phyloP scores from a whole-genome alignment of 1,140 invertebrate species.

The Philotrypesis tridentata region DNA sequence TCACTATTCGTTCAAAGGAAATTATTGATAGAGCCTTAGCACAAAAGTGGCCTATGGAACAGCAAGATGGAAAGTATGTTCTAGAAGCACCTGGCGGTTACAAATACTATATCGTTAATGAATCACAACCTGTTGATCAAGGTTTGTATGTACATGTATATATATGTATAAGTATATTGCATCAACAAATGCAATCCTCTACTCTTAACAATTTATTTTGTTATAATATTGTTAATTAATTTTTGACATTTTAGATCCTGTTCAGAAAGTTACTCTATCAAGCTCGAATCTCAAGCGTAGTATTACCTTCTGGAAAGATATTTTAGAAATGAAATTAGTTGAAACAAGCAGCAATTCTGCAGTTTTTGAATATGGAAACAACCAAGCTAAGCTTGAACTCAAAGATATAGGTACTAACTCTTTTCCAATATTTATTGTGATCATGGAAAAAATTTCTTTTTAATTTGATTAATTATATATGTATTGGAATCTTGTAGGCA shows the following conservation, averaged over 20 bases:
- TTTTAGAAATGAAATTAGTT: slow-evolving; percentile 84
- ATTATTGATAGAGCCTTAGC: slow-evolving; percentile 82
- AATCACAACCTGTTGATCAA: slow-evolving; percentile 78
- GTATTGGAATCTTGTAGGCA: slow-evolving; percentile 67
- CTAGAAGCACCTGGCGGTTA: slow-evolving; percentile 93
- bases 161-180: background rate
- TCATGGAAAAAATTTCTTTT: background rate
- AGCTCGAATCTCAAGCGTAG: slow-evolving; percentile 86
- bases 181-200: slow-evolving; percentile 10
- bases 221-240: slow-evolving; percentile 4
- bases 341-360: slow-evolving; percentile 76
- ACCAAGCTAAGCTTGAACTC: slow-evolving; percentile 86
- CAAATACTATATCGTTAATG: slow-evolving; percentile 86
- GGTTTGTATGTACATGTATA: slow-evolving; percentile 66
- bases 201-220: background rate
- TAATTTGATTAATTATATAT: background rate
- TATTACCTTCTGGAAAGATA: slow-evolving; percentile 87
- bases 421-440: background rate
- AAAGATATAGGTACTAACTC: slow-evolving; percentile 79
- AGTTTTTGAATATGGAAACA: slow-evolving; percentile 81
- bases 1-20: slow-evolving; percentile 88
- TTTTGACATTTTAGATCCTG: slow-evolving; percentile 79
- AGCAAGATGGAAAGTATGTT: slow-evolving; percentile 76
- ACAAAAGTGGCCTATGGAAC: slow-evolving; percentile 79
- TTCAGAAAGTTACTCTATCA: slow-evolving; percentile 86